Conservation (phyloP, 2,113 vertebrate species). For the Perca fluviatilis region DNA sequence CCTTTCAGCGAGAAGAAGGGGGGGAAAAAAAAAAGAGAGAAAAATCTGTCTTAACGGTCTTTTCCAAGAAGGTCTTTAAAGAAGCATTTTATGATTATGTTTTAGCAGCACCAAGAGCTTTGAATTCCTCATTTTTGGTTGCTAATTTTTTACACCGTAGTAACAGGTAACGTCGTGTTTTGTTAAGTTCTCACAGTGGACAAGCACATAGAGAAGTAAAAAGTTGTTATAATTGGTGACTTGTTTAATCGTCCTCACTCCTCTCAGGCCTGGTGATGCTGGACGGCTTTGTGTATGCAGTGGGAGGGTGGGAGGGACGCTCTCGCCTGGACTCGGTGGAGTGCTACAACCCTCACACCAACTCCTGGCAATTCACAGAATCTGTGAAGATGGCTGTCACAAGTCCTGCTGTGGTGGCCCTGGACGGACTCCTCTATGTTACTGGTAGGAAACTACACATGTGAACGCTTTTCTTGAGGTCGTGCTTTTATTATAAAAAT, state of each 20-base stretch:
- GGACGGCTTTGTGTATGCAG: slow-evolving; percentile 87
- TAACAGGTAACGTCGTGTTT: too few species aligned
- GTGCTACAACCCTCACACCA: slow-evolving; percentile 86
- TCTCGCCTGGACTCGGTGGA: slow-evolving; percentile 86
- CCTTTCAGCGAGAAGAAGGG: too few species aligned
- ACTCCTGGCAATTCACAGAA: slow-evolving; percentile 85
- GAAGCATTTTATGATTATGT: too few species aligned
- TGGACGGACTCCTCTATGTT: slow-evolving; percentile 87
- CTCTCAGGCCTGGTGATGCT: slow-evolving; percentile 85
- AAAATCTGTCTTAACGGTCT: too few species aligned
- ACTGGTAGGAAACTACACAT: slow-evolving; percentile 75
- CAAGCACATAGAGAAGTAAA: too few species aligned
- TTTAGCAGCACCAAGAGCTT: too few species aligned
- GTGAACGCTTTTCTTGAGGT: neutral
- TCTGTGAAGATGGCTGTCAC: slow-evolving; percentile 88
- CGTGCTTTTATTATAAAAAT: neutral
- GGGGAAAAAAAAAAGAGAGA: too few species aligned
- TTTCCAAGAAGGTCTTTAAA: too few species aligned
- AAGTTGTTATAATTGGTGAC: too few species aligned
- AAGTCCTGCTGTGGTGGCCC: slow-evolving; percentile 86
- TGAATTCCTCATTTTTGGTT: too few species aligned
- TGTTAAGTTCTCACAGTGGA: too few species aligned
- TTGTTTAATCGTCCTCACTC: neutral
- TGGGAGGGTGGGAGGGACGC: slow-evolving; percentile 87
- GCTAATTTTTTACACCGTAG: too few species aligned